Base-by-base conservation (phyloP, 2,888 invertebrate species). In the Epirrhoe alternata region DNA sequence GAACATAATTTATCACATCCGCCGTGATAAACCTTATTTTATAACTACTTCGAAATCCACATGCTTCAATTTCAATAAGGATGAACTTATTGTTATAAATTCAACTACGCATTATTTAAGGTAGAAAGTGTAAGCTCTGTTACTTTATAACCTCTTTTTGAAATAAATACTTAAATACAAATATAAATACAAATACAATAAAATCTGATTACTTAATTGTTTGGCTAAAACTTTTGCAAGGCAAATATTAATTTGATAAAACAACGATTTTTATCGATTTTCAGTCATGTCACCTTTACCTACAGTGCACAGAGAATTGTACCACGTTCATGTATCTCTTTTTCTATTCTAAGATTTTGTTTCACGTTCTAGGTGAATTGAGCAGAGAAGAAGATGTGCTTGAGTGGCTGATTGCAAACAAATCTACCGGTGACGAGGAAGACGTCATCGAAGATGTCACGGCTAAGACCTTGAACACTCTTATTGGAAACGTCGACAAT, bases 391-490 rank as follows among this genome's bases (percentile, higher is more conserved):
- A 98, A 87, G 97, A 98, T 85, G 98, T 98, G 47, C 92, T 98
- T 81, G 98, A 98, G 87, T 98, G 98, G 98, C 94, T 98, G 83
- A 97, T 98, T 70, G 96, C 97, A 77, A 98, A 98, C 88, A 98
- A 98, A 89, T 97, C 97, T 68, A 97, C 97, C 47, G 98, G 97
- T 52, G 98, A 98, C 84, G 98, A 98, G 85, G 98, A 98, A 82
- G 98, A 98, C 86, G 96, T 98, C 63, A 98, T 98, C 78, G 98
- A 98, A 90, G 98, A 98, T 84, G 98, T 98, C 64, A 97, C 97
- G n/a, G 95, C 97, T 64, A 97, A 97, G 89, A 97, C 97, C 45
- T 94, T 98, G 67, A 95, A 96, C 79, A 97, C 97, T 49, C 94
- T 98, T 54, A 98, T 98, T 78, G 96, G 96, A 82, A 97, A 97